Evolutionary conservation across 2,113 vertebrate genomes (phyloP).

Genomic region (Cottus gobio): DNA sequence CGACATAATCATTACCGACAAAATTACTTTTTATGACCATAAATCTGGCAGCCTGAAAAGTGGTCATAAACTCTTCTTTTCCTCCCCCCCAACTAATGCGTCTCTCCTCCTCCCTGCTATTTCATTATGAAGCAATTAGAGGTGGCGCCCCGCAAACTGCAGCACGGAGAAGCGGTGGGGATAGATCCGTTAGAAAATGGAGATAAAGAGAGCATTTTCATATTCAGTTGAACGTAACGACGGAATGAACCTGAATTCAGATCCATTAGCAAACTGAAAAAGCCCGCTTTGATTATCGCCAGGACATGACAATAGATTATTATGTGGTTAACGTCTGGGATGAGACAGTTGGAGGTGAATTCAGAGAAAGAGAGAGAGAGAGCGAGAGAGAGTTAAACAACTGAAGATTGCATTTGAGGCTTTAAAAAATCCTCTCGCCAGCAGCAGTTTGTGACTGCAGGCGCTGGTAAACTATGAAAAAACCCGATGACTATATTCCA

Average conservation of each 20-base stretch:
- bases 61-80: not conserved
- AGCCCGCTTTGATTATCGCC: slow-evolving; percentile 5
- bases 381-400: slow-evolving; percentile 65
- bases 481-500: slow-evolving; percentile 80
- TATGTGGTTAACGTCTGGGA: slow-evolving; percentile 23
- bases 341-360: slow-evolving; percentile 21
- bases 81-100: not conserved
- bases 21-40: not conserved
- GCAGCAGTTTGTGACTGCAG: slow-evolving; percentile 56
- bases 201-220: slow-evolving; percentile 24
- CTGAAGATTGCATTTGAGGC: slow-evolving; percentile 79
- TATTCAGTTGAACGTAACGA: slow-evolving; percentile 18
- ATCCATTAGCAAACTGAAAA: slow-evolving; percentile 37
- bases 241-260: slow-evolving; percentile 24
- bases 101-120: not conserved
- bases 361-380: not conserved
- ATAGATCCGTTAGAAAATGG: not conserved
- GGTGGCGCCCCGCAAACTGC: not conserved
- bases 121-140: slow-evolving; percentile 39
- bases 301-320: slow-evolving; percentile 34
- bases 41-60: not conserved
- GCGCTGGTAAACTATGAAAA: slow-evolving; percentile 87
- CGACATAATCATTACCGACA: not conserved
- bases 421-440: slow-evolving; percentile 72
- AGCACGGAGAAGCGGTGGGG: not conserved